Evolutionary conservation across 2,888 invertebrate genomes (phyloP), one percentile per base, ranked within the genome.

Genomic region (Platycnemis pennipes): DNA sequence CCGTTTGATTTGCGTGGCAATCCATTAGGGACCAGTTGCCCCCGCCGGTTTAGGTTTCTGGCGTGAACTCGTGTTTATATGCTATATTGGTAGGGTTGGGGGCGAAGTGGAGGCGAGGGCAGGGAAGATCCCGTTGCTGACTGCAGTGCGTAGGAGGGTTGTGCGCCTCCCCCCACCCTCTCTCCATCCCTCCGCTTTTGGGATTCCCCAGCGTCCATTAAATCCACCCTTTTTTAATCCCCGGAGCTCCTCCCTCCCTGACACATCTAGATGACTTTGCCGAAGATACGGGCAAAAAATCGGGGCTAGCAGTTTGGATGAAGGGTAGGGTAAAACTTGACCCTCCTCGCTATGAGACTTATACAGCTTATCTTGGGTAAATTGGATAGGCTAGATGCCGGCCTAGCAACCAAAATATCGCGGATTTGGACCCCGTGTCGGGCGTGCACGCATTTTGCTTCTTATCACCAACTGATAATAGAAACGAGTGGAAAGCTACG

Each of bases 1-100:
- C 44, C 26, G 89, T 89, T 91, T 91, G 91, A 91, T 91, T 91
- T 91, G 91, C 63, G 91, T 63, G 56, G 91, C 91, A 69, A 63
- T 91, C 91, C 91, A 91, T 91, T 91, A 63, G 91, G 56, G 49
- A 26, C 44, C 26, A 44, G 91, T 45, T n/a, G 44, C 22, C 42
- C 44, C 16, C 63, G 89, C n/a, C 26, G 91, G 44, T 63, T 63
- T 89, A 42, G 89, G 42, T 89, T 89, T 91, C 49, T 42, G 63
- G 37, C 77, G 44, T 91, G 26, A 31, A 44, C 45, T 49, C 91
- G 77, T 77, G 31, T 77, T 77, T 37, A 77, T 77, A 37, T 77
- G n/a, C 13, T 77, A 63, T 63, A 42, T 46, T 0, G 53, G 26
- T 53, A 37, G 88, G 19, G 46, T n/a, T 7, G 49, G 3, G n/a